Percentiles rank a stretch among this genome's conserved stretches.
These are phyloP conservation scores for Athripsodes cinereus DNA, from an alignment of 2,888 invertebrate genomes.

Conservation along the genomic window DNA sequence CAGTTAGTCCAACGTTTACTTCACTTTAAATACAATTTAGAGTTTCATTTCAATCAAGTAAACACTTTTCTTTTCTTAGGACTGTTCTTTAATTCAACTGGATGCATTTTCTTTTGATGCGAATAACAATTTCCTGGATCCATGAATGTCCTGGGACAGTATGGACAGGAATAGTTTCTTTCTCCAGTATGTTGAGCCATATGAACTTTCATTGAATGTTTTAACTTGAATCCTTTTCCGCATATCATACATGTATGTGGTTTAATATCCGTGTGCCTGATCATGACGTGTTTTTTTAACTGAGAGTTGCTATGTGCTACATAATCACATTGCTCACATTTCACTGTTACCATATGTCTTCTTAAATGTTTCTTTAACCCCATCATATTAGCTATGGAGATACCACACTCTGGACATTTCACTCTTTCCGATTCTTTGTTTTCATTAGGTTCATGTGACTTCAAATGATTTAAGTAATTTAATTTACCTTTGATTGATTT, in stretches of 20 bases:
- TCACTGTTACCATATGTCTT: constrained; percentile 10
- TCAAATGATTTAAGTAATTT: constrained; percentile 12
- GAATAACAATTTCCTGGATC: constrained; percentile 19
- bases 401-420: constrained; percentile 11
- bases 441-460: constrained; percentile 10
- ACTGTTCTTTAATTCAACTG: constrained; percentile 3
- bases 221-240: constrained; percentile 19
- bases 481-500: constrained; percentile 12
- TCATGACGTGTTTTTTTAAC: constrained; percentile 12
- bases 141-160: constrained; percentile 21
- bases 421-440: constrained; percentile 6
- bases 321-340: constrained; percentile 15
- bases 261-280: constrained; percentile 20
- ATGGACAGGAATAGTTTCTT: constrained; percentile 18
- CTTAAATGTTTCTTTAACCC: constrained; percentile 9
- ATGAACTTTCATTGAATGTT: constrained; percentile 18
- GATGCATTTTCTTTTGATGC: constrained; percentile 19
- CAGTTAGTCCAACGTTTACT: too few relatives aligned
- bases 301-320: constrained; percentile 13
- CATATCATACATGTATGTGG: constrained; percentile 22
- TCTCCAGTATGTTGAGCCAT: constrained; percentile 25
- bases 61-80: neutral
- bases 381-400: constrained; percentile 5
- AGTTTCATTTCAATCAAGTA: too few relatives aligned
- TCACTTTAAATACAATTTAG: too few relatives aligned